phyloP scores from a whole-genome alignment of 2,797 vertebrate species.

The Halcyon smyrnensis region DNA sequence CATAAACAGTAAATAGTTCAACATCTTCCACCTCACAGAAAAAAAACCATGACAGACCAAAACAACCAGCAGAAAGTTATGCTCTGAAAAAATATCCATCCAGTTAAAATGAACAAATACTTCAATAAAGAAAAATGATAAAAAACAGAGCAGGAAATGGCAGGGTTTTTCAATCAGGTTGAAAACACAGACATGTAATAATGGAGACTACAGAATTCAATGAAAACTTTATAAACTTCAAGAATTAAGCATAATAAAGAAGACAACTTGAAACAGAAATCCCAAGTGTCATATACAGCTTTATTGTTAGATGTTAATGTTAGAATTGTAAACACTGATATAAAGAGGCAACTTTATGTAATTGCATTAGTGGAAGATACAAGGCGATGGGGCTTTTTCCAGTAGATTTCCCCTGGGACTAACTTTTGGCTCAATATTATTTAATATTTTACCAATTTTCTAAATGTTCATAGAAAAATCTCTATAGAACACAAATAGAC shows the following conservation, averaged over 20 bases:
- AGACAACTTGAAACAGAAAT: conserved; percentile 31
- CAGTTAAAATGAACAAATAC: not conserved
- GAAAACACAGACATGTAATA: conserved; percentile 33
- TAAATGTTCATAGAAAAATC: not conserved
- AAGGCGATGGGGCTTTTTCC: not conserved
- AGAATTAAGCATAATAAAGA: conserved; percentile 50
- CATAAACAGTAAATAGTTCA: not conserved
- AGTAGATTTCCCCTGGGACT: not conserved
- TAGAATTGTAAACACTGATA: conserved; percentile 27
- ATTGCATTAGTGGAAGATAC: not conserved
- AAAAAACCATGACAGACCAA: not conserved
- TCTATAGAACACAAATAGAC: not conserved
- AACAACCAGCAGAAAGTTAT: not conserved
- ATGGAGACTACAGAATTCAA: not conserved
- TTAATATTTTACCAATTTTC: conserved; percentile 34
- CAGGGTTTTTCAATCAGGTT: not conserved
- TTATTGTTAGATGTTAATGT: conserved; percentile 18
- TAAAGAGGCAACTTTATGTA: conserved; percentile 12
- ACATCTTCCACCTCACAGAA: not conserved
- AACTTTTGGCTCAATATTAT: not conserved
- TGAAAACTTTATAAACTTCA: conserved; percentile 50
- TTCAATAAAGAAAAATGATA: not conserved
- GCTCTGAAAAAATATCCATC: not conserved
- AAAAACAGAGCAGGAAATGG: not conserved
- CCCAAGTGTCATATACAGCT: conserved; percentile 12